phyloP scores from a whole-genome alignment of 1,140 invertebrate species.

The Bombus waltoni region DNA sequence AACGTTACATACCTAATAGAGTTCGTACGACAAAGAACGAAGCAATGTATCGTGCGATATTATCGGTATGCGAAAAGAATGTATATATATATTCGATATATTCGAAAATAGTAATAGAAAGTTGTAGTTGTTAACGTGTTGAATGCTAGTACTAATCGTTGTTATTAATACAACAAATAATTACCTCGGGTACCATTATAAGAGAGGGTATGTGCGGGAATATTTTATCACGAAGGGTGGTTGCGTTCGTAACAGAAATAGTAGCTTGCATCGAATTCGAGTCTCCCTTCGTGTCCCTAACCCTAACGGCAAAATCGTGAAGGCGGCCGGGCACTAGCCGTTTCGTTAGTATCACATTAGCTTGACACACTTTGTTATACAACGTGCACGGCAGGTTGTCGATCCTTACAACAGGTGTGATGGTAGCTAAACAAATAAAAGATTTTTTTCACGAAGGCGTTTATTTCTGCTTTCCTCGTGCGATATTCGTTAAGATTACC shows the following conservation, averaged over 20 bases:
- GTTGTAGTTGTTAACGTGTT: neutral
- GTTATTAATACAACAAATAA: conserved; percentile 16
- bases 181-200: conserved; percentile 91
- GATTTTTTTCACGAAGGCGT: neutral
- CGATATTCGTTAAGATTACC: conserved; percentile 80
- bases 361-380: conserved; percentile 92
- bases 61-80: too few species aligned
- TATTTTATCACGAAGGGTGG: conserved; percentile 89
- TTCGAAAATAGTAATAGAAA: too few species aligned
- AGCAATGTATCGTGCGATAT: too few species aligned
- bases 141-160: conserved; percentile 10
- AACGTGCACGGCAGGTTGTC: conserved; percentile 91
- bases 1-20: too few species aligned
- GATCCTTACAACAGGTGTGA: conserved; percentile 88
- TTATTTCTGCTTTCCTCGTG: too few species aligned
- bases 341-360: conserved; percentile 90
- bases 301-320: conserved; percentile 91
- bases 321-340: conserved; percentile 89
- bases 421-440: conserved; percentile 81
- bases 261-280: conserved; percentile 90
- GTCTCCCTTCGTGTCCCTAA: conserved; percentile 90
- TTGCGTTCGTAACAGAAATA: conserved; percentile 91
- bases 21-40: too few species aligned
- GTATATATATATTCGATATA: too few species aligned
- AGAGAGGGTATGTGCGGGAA: conserved; percentile 92